Conservation (phyloP, 2,113 vertebrate species). For the Peromyscus californicus region DNA sequence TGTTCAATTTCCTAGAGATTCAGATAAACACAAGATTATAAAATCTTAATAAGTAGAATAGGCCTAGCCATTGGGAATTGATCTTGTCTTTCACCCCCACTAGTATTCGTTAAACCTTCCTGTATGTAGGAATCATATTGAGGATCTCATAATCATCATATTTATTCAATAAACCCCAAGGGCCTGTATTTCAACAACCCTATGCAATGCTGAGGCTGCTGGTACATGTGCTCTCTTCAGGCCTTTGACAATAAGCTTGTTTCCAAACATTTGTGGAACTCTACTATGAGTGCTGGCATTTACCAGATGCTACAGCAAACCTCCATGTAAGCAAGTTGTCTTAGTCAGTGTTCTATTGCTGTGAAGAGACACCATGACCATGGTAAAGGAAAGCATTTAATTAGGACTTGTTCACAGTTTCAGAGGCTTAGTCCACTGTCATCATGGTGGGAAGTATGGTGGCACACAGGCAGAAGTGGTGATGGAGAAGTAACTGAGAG, state of each 20-base stretch:
- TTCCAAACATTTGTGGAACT: neutral
- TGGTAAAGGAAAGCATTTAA: no score
- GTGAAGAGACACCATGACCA: neutral
- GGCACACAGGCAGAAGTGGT: neutral
- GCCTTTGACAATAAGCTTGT: neutral
- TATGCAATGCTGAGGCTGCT: neutral
- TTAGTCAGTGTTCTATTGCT: neutral
- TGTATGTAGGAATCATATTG: neutral
- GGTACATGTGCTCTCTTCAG: neutral
- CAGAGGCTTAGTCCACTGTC: neutral
- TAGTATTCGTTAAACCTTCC: neutral
- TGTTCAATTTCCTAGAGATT: neutral
- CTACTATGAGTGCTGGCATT: neutral
- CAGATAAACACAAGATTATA: neutral
- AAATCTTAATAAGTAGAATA: neutral
- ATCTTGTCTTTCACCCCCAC: no score
- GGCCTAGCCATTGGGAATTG: neutral
- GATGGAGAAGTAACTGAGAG: neutral
- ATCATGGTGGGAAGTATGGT: neutral
- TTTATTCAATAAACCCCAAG: neutral
- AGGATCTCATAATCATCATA: neutral
- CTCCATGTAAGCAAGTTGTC: neutral
- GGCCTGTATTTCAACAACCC: neutral
- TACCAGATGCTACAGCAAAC: neutral
- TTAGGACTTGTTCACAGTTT: neutral